A percentile compares a stretch with the other conserved stretches of the same genome.
phyloP scores from a whole-genome alignment of 2,888 invertebrate species.

The Periphyllus acericola region DNA sequence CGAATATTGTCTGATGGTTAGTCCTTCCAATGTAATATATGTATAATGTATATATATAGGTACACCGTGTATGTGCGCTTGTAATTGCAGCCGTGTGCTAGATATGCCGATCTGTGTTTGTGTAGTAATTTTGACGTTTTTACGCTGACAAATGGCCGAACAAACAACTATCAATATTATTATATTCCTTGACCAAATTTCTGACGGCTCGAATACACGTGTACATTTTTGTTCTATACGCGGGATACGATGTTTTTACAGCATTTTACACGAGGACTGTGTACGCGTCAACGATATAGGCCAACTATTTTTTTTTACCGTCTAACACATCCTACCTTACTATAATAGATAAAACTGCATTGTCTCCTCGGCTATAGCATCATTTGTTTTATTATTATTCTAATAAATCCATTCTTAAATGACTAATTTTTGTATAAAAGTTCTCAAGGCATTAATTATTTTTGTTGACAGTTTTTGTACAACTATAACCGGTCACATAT shows the following conservation, averaged over 20 bases:
- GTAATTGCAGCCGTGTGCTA: neutral
- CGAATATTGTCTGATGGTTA: neutral
- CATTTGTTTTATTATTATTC: too few species aligned
- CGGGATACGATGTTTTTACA: neutral
- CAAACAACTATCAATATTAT: neutral
- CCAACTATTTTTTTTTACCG: neutral
- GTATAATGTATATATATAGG: neutral
- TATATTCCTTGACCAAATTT: constrained; percentile 26
- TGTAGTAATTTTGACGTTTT: constrained; percentile 23
- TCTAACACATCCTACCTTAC: neutral
- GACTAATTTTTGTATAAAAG: neutral
- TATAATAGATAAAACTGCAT: neutral
- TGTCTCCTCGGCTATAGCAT: neutral
- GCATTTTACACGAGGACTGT: neutral
- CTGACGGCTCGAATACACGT: neutral
- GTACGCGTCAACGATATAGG: neutral
- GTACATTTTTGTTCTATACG: neutral
- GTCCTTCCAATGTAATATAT: neutral
- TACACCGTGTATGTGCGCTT: neutral
- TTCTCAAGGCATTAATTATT: neutral
- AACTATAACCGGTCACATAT: neutral
- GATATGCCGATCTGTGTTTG: neutral
- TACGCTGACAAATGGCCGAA: neutral
- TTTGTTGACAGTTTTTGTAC: neutral
- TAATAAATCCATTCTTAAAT: neutral